Conservation (phyloP, 2,888 invertebrate species). For the Frankliniella fusca region DNA sequence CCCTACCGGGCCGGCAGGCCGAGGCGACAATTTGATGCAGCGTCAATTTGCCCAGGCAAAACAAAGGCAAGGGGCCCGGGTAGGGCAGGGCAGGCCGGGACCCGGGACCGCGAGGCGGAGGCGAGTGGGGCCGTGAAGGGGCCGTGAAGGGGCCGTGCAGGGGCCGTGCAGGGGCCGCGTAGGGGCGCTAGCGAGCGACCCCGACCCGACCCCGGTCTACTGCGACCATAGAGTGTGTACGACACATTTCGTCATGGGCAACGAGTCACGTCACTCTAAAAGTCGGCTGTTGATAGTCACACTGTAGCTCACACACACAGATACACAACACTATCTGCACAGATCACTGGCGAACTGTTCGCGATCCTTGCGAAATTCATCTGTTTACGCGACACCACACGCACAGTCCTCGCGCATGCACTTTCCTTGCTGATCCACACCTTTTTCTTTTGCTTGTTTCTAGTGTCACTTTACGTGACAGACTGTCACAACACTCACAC, state of each 20-base stretch:
- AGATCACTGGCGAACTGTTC: neutral
- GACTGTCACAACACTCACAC: neutral
- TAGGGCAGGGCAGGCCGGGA: neutral
- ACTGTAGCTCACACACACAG: neutral
- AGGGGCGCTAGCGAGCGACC: neutral
- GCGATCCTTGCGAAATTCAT: neutral
- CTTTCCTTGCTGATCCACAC: no score
- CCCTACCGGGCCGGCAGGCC: no score
- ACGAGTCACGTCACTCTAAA: neutral
- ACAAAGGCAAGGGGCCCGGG: no score
- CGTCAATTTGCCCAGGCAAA: no score
- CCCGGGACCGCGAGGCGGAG: neutral
- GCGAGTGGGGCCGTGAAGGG: neutral
- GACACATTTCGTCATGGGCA: neutral
- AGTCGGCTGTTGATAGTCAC: neutral
- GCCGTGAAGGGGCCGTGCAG: neutral
- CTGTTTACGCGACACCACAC: no score
- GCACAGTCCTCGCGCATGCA: no score
- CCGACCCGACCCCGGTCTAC: neutral
- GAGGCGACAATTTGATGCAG: no score
- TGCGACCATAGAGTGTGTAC: neutral
- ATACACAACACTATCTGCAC: neutral
- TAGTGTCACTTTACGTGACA: neutral
- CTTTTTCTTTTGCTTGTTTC: no score
- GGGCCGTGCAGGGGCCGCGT: neutral